phyloP scores from a whole-genome alignment of 2,797 vertebrate species.

The Alcedo quadribrachys region DNA sequence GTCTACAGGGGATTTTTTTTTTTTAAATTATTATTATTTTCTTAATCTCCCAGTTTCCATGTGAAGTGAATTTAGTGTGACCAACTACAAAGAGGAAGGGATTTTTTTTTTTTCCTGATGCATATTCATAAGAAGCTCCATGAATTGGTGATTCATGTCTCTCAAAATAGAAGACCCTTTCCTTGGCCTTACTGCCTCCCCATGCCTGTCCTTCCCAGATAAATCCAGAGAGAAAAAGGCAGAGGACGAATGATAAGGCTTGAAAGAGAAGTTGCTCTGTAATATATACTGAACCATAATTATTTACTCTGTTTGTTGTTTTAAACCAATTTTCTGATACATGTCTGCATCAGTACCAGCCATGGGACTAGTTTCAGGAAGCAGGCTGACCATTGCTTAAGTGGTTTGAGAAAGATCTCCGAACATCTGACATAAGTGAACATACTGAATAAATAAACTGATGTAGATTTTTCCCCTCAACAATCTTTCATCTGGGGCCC shows the following conservation, averaged over 20 bases:
- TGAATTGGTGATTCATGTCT: background rate
- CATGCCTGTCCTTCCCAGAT: background rate
- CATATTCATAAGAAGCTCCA: background rate
- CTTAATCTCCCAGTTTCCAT: background rate
- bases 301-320: conserved; percentile 28
- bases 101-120: background rate
- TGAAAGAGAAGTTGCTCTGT: background rate
- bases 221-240: background rate
- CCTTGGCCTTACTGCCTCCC: background rate
- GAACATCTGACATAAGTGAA: conserved; percentile 27
- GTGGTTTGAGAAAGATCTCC: conserved; percentile 66
- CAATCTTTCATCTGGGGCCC: background rate
- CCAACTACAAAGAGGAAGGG: background rate
- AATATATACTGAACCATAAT: background rate
- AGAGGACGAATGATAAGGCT: background rate
- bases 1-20: background rate
- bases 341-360: background rate
- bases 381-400: conserved; percentile 51
- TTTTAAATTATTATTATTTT: background rate
- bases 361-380: conserved; percentile 60
- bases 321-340: conserved; percentile 46
- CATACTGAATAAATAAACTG: conserved; percentile 55
- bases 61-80: background rate
- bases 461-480: conserved; percentile 12
- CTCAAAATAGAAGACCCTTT: background rate